Base-by-base conservation (phyloP, 2,797 vertebrate species). In the Myotis daubentonii region DNA sequence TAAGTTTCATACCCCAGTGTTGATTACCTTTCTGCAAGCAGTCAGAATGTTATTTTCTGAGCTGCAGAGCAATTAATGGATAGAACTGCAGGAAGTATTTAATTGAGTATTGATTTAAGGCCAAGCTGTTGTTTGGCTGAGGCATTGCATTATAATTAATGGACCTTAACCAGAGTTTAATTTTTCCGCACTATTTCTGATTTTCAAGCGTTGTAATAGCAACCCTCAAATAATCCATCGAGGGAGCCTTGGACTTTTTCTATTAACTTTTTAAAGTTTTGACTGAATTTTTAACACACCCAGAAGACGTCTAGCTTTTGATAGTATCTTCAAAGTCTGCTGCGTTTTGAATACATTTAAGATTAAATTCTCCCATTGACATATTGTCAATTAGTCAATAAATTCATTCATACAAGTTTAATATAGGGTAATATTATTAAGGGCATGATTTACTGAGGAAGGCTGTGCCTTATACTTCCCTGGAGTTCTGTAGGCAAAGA, bases 91-190 rank as follows among this genome's bases (percentile, higher is more conserved):
- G 96, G 97, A 98, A 98, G 96, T 97, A 95, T 97, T 98, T 98
- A 98, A 98, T 94, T 97, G 94, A 92, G 89, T 98, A 98, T 98
- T 98, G 98, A 98, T 98, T 98, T 97, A 95, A 97, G 96, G 75
- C 95, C 94, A 96, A 97, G 81, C 36, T 87, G 83, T 75, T 97
- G 81, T 91, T 97, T 87, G 44, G 84, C 95, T 95, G 94, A 97
- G 88, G 44, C 78, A 75, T 13, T 96, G 87, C 57, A 23, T 91
- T 97, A 70, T 97, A 96, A 96, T 95, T 95, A 97, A 95, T 57
- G 65, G 80, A 65, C 78, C 75, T 96, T 93, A 94, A 93, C 51
- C 55, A 68, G 84, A 94, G 79, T 94, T 96, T 92, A 97, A 94
- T 97, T 96, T 97, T 97, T 96, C 85, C 94, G 10, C n/a, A 91